Conservation (phyloP, 2,888 invertebrate genomes). For the Hedya salicella region DNA sequence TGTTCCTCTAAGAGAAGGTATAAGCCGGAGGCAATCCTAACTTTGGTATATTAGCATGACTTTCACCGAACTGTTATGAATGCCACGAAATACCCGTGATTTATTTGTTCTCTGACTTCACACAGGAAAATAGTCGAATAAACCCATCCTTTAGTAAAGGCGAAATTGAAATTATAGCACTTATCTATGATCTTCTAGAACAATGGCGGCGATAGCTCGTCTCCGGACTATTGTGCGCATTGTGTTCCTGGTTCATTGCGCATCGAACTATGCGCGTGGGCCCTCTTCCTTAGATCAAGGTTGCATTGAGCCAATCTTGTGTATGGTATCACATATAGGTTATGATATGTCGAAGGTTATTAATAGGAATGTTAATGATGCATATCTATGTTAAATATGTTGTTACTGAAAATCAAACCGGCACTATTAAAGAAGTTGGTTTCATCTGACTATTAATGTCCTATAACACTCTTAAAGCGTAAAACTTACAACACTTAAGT, state of each 20-base stretch:
- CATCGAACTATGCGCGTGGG: conserved; percentile 34
- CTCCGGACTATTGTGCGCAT: conserved; percentile 41
- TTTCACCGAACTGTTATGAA: neutral
- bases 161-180: conserved; percentile 24
- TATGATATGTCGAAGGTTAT: neutral
- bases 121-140: neutral
- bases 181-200: conserved; percentile 38
- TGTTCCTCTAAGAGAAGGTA: too few species aligned
- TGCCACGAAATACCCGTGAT: neutral
- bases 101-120: neutral
- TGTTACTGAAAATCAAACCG: neutral
- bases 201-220: conserved; percentile 34
- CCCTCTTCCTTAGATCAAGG: conserved; percentile 36
- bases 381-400: too few species aligned
- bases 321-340: conserved; percentile 14
- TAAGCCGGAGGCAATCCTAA: too few species aligned
- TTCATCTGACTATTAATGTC: too few species aligned
- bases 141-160: conserved; percentile 7
- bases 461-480: too few species aligned
- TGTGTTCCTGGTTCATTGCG: conserved; percentile 41
- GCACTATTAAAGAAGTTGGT: too few species aligned
- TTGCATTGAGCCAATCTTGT: conserved; percentile 26
- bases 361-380: too few species aligned
- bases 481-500: too few species aligned
- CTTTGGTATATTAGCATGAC: too few species aligned